A percentile compares a stretch with the other conserved stretches of the same genome.
Evolutionary conservation across 2,113 vertebrate species (phyloP).

Genomic region (Smithornis capensis): DNA sequence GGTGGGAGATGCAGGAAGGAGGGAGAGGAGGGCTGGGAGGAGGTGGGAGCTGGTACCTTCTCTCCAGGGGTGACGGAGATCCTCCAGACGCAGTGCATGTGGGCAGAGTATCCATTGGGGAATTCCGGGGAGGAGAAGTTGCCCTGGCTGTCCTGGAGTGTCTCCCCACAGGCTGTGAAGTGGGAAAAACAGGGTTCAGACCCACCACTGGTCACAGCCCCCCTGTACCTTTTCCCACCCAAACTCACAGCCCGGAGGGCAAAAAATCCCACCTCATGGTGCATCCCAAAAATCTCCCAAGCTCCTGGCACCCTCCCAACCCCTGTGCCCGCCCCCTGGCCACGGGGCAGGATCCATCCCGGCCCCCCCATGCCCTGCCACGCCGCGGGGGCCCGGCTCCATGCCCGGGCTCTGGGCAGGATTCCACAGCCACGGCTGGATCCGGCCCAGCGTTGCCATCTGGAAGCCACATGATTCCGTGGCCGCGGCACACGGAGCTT

Average conservation of each 20-base stretch:
- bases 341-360: not conserved
- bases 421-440: not conserved
- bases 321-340: accelerated
- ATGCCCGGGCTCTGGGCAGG: not conserved
- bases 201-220: accelerated
- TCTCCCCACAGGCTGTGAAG: conserved; percentile 83
- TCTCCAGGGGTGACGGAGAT: conserved; percentile 97
- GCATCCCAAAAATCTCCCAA: not conserved
- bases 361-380: not conserved
- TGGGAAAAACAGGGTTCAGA: accelerated
- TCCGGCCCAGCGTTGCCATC: conserved; percentile 3
- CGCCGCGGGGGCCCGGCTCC: not conserved
- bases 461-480: conserved; percentile 15
- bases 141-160: conserved; percentile 93
- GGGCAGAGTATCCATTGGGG: conserved; percentile 95
- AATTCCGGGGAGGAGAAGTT: conserved; percentile 98
- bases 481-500: not conserved
- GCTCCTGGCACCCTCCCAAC: too few relatives aligned
- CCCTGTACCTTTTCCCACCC: not conserved
- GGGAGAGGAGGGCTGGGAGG: too few relatives aligned
- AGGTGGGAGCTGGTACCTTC: conserved; percentile 80
- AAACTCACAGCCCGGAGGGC: not conserved
- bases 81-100: conserved; percentile 98
- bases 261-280: accelerated
- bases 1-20: not conserved